phyloP scores from a whole-genome alignment of 2,888 invertebrate genomes.

The Sminthurinus aureus region DNA sequence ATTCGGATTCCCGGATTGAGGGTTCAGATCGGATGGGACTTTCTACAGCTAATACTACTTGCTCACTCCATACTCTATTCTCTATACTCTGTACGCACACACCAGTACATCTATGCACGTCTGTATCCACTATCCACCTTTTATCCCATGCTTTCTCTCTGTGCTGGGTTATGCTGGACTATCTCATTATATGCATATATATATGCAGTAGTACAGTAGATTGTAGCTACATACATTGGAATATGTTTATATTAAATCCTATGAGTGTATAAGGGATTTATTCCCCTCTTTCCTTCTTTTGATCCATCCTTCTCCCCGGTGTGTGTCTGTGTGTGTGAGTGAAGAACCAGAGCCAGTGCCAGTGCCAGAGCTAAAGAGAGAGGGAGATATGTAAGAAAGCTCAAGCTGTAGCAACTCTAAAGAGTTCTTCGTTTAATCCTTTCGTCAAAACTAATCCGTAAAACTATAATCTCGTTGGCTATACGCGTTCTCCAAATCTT shows the following conservation, averaged over 20 bases:
- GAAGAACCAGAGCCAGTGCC: background rate
- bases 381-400: slow-evolving; percentile 44
- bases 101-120: too few relatives aligned
- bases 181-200: slow-evolving; percentile 1
- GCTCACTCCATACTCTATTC: background rate
- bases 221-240: background rate
- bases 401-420: slow-evolving; percentile 58
- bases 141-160: too few relatives aligned
- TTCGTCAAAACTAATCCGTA: slow-evolving; percentile 60
- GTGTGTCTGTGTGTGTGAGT: slow-evolving; percentile 8
- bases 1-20: background rate
- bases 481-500: slow-evolving; percentile 33
- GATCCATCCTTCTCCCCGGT: slow-evolving; percentile 1
- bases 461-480: slow-evolving; percentile 60
- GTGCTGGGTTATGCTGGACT: too few relatives aligned
- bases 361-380: slow-evolving; percentile 24
- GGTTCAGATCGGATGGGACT: background rate
- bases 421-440: slow-evolving; percentile 60
- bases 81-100: too few relatives aligned
- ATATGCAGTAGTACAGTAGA: background rate
- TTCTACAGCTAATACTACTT: background rate
- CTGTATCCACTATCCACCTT: too few relatives aligned
- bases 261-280: slow-evolving; percentile 12
- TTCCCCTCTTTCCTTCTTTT: slow-evolving; percentile 3
- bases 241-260: slow-evolving; percentile 1